Conservation (phyloP, 2,888 invertebrate genomes). For the Galerucella calmariensis region DNA sequence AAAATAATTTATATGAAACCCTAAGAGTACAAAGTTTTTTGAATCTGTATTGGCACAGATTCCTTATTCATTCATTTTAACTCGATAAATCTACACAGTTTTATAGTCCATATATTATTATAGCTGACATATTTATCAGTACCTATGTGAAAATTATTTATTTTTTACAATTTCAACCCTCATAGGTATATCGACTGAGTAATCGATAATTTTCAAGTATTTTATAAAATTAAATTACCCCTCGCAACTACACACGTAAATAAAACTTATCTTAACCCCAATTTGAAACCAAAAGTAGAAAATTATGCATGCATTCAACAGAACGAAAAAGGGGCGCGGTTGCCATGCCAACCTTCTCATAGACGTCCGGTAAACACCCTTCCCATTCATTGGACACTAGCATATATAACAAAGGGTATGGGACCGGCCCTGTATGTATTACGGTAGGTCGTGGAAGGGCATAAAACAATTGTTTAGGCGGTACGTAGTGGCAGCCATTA, state of each 20-base stretch:
- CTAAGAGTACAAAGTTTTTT: no score
- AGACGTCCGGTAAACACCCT: slow-evolving; percentile 59
- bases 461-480: slow-evolving; percentile 59
- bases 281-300: slow-evolving; percentile 9
- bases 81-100: no score
- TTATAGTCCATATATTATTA: no score
- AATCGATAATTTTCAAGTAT: no score
- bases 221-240: not conserved
- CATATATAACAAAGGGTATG: slow-evolving; percentile 51
- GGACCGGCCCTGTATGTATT: slow-evolving; percentile 55
- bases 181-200: no score
- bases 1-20: no score
- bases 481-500: slow-evolving; percentile 54
- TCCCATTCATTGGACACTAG: slow-evolving; percentile 56
- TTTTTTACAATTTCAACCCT: no score
- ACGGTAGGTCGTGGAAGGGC: slow-evolving; percentile 51
- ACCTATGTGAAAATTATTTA: no score
- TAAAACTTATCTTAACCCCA: slow-evolving; percentile 3
- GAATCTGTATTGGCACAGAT: no score
- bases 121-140: no score
- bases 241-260: not conserved
- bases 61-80: no score
- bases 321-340: slow-evolving; percentile 53
- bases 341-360: slow-evolving; percentile 55
- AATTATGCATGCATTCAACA: slow-evolving; percentile 14